A percentile compares a stretch with the other conserved stretches of the same genome.
These are phyloP conservation scores for Stichodactyla helianthus DNA, from an alignment of 64 coral and sea anemone genomes.

Conservation along the genomic window DNA sequence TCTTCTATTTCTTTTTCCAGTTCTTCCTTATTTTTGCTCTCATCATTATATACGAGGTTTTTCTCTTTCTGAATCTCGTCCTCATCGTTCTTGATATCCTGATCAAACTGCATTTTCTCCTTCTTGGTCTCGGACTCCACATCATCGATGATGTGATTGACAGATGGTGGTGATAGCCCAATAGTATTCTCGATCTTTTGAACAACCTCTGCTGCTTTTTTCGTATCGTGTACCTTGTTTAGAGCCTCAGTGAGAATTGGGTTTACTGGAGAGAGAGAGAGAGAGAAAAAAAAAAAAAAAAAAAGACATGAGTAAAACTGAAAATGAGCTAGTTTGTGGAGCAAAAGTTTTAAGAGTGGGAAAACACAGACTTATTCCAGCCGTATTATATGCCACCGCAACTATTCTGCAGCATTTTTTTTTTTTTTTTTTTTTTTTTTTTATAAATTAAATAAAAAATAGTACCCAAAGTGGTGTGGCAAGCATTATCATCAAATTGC, in stretches of 20 bases:
- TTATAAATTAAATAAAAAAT: no score
- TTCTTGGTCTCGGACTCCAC: slow-evolving; percentile 40
- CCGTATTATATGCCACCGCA: no score
- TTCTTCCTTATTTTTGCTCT: neutral
- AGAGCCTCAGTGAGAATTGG: slow-evolving; percentile 33
- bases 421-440: no score
- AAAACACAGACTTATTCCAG: no score
- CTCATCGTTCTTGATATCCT: slow-evolving; percentile 32
- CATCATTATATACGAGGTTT: slow-evolving; percentile 20
- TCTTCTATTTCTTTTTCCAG: slow-evolving; percentile 53
- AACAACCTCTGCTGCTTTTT: slow-evolving; percentile 30
- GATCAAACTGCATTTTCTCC: slow-evolving; percentile 30
- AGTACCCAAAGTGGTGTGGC: no score
- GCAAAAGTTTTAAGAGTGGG: no score
- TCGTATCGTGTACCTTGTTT: slow-evolving; percentile 35
- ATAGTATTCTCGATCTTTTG: slow-evolving; percentile 59
- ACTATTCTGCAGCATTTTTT: no score
- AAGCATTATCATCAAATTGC: no score
- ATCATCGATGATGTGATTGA: slow-evolving; percentile 49
- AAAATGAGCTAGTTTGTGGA: no score
- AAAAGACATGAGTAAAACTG: no score
- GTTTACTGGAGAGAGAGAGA: slow-evolving; percentile 35
- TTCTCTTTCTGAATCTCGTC: slow-evolving; percentile 50
- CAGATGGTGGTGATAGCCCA: slow-evolving; percentile 48
- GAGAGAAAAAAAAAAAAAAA: neutral